These are phyloP conservation scores for Thinocorus orbignyianus DNA, from an alignment of 2,113 vertebrate species.

Conservation along the genomic window DNA sequence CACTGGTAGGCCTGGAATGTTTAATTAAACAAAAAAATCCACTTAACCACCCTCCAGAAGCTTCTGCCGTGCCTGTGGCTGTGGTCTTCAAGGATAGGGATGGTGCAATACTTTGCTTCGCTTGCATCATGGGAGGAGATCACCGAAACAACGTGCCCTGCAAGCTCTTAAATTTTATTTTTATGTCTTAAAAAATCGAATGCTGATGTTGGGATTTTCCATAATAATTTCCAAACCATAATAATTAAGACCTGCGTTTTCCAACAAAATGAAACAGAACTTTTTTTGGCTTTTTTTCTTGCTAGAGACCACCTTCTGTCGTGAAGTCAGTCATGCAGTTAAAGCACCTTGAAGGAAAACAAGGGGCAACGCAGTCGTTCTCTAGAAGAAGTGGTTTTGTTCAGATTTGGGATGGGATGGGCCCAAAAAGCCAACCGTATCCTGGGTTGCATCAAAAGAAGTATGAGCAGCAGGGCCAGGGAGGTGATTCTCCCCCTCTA, in stretches of 20 bases:
- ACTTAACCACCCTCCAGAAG: neutral
- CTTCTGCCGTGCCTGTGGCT: neutral
- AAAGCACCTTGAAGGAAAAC: neutral
- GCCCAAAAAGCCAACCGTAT: too few relatives aligned
- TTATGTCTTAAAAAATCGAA: neutral
- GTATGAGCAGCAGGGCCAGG: too few relatives aligned
- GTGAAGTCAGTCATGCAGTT: neutral
- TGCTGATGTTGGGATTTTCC: neutral
- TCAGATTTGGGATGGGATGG: too few relatives aligned
- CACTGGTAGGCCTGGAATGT: neutral
- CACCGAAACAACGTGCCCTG: neutral
- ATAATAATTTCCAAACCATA: too few relatives aligned
- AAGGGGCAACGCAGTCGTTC: neutral
- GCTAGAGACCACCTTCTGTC: neutral
- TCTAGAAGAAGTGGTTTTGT: neutral
- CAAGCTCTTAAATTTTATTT: neutral
- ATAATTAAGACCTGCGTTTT: neutral
- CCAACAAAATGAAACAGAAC: neutral
- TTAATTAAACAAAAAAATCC: neutral
- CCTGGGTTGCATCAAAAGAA: too few relatives aligned
- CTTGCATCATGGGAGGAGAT: neutral
- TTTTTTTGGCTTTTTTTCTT: neutral
- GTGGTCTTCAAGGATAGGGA: neutral
- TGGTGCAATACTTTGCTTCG: neutral
- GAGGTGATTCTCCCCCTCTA: too few relatives aligned